Evolutionary conservation across 2,113 vertebrate species (phyloP).

Genomic region (Puntigrus tetrazona): DNA sequence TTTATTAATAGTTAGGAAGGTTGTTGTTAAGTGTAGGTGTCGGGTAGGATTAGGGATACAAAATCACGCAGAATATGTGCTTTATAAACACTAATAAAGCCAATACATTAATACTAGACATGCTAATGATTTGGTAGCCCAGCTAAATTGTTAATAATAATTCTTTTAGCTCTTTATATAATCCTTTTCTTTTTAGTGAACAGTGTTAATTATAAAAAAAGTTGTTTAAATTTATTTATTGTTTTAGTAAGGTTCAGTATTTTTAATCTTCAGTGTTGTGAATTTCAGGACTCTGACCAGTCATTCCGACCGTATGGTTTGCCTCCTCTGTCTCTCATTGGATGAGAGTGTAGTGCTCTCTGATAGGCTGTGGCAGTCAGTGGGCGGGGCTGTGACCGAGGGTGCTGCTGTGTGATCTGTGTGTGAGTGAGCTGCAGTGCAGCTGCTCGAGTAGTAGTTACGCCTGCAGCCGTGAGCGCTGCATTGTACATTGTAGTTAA

Average conservation of each 20-base stretch:
- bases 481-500: neutral
- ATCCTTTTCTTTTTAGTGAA: neutral
- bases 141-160: neutral
- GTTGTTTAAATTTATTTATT: no score
- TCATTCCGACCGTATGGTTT: neutral
- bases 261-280: no score
- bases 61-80: no score
- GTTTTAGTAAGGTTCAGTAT: neutral
- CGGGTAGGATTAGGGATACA: no score
- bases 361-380: neutral
- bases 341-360: neutral
- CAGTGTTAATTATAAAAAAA: neutral
- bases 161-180: neutral
- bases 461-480: neutral
- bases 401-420: neutral
- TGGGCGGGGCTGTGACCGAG: neutral
- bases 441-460: neutral
- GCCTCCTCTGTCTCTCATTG: neutral
- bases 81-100: no score
- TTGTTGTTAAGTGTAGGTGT: no score
- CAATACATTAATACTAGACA: no score
- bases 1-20: no score
- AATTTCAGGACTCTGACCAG: neutral
- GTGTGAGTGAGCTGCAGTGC: neutral
- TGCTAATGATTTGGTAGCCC: no score